phyloP scores from a whole-genome alignment of 2,797 vertebrate species.

The Megaceryle alcyon region DNA sequence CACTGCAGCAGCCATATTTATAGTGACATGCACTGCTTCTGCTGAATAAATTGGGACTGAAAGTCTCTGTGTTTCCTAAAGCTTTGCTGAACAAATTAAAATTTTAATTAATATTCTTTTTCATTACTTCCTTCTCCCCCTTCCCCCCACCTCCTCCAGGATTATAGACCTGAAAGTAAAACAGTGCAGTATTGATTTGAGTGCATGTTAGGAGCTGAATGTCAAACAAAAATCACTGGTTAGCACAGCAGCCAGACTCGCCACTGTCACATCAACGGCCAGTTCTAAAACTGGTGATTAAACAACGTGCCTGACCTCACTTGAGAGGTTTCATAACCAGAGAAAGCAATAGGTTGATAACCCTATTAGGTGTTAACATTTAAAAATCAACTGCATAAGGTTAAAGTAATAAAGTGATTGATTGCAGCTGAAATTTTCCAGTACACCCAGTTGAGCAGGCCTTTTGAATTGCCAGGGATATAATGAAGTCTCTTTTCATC shows the following conservation, averaged over 20 bases:
- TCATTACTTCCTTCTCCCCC: neutral
- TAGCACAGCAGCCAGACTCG: neutral
- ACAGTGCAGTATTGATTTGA: fast-evolving
- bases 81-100: neutral
- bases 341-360: neutral
- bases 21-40: neutral
- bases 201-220: neutral
- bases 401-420: neutral
- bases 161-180: neutral
- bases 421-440: neutral
- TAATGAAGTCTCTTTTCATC: neutral
- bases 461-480: neutral
- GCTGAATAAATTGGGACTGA: neutral
- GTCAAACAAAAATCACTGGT: neutral
- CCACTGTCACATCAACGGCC: neutral
- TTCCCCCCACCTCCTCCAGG: fast-evolving
- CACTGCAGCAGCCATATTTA: neutral
- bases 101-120: neutral
- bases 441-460: neutral
- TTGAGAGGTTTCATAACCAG: neutral
- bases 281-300: neutral
- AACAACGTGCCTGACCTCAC: neutral
- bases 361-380: neutral
- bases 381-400: neutral
- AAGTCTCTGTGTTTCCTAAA: neutral